Evolutionary conservation across 2,113 vertebrate species (phyloP), one percentile per base, ranked within the genome.

Genomic region (Nerophis lumbriciformis): DNA sequence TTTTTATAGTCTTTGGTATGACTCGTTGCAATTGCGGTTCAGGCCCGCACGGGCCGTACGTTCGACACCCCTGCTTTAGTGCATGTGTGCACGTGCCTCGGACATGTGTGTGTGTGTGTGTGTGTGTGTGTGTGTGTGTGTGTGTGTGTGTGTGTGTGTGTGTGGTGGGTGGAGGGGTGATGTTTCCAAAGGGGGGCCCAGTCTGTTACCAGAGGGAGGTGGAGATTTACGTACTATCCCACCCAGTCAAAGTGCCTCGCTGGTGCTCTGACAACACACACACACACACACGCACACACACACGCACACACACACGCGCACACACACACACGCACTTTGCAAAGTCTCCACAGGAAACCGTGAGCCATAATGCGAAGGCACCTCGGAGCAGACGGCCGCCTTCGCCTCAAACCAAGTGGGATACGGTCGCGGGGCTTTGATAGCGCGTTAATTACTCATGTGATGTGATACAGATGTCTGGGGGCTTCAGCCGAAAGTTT

Each of bases 371-470:
- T 83, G 83, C 69, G 75, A 83, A 82, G 78, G 88, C 84, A 88
- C 81, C 88, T 89, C 90, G 68, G 83, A 90, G 86, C 88, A 89
- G 89, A 86, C 83, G 82, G 77, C 76, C 81, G 82, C 81, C 65
- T 57, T 73, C 81, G 86, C 81, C 12, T 76, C 79, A 83, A 87
- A 85, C 89, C 90, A 89, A 90, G 86, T 82, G 88, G 89, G 90
- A 92, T 83, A 81, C 69, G 85, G 85, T 64, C 68, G 66, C 71
- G 69, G 9, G 42, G 84, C 89, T 92, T 91, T 92, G 91, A 91
- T 91, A 90, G 86, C 78, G 80, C 80, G 82, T 91, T 92, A 92
- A 92, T 92, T 91, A 91, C 91, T 89, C 87, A 91, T 90, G 89
- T 90, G 89, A 89, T 86, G 88, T 85, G 87, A 88, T 88, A 86